Conservation (phyloP, 2,888 invertebrate genomes). For the Lacanobia wlatinum region DNA sequence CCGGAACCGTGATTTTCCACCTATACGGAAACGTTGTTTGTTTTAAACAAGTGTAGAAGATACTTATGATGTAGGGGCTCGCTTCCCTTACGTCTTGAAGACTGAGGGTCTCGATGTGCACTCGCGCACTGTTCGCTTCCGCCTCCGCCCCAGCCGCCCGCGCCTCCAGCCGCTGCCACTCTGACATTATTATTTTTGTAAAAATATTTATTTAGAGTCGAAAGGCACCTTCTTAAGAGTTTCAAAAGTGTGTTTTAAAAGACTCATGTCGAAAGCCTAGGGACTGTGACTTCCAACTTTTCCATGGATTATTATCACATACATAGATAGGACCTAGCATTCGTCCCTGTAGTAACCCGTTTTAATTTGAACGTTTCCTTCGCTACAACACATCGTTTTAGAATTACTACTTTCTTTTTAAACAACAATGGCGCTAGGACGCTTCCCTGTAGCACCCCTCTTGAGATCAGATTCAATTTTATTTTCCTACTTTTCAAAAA, state of each 20-base stretch:
- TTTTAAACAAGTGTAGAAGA: too few species aligned
- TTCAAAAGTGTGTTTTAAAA: not conserved
- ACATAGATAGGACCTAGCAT: not conserved
- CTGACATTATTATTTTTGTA: too few species aligned
- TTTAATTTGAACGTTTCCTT: not conserved
- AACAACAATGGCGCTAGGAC: conserved; percentile 4
- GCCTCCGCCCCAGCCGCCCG: too few species aligned
- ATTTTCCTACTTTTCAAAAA: not conserved
- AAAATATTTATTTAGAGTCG: not conserved
- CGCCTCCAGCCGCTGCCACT: too few species aligned
- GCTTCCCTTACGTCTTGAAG: too few species aligned
- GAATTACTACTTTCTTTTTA: not conserved
- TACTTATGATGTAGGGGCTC: too few species aligned
- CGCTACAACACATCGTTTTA: too few species aligned
- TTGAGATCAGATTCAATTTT: not conserved
- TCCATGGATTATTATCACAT: not conserved
- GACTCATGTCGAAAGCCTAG: too few species aligned
- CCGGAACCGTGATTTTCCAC: too few species aligned
- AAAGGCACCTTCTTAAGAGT: not conserved
- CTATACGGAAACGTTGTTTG: too few species aligned
- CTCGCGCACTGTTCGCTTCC: too few species aligned
- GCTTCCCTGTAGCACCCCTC: conserved; percentile 16
- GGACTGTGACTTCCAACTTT: not conserved
- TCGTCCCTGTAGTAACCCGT: not conserved
- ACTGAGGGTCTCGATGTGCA: too few species aligned